These are phyloP conservation scores for Aphidius ervi DNA, from an alignment of 1,140 invertebrate species.

Conservation along the genomic window DNA sequence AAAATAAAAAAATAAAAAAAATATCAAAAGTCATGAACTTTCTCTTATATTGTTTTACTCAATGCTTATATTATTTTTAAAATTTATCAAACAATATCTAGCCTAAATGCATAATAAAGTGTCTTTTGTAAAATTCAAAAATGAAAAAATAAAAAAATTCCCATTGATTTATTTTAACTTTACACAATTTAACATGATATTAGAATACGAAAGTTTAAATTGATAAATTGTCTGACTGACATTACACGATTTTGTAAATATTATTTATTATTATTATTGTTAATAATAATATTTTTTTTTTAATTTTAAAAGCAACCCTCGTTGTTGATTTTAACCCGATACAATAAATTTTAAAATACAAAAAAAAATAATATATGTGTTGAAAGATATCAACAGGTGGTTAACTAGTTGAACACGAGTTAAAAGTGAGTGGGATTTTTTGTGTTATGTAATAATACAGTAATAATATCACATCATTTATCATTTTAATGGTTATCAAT, in stretches of 20 bases:
- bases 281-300: too few species aligned
- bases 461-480: slow-evolving; percentile 12
- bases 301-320: neutral
- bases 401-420: neutral
- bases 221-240: slow-evolving; percentile 10
- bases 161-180: too few species aligned
- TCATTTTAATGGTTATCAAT: slow-evolving; percentile 17
- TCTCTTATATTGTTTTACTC: slow-evolving; percentile 25
- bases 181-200: too few species aligned
- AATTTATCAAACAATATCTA: too few species aligned
- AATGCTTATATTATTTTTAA: too few species aligned
- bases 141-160: too few species aligned
- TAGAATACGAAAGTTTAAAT: too few species aligned
- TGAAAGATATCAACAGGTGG: slow-evolving; percentile 19
- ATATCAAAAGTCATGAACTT: slow-evolving; percentile 38
- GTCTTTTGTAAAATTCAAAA: too few species aligned
- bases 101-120: too few species aligned
- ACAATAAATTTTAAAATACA: too few species aligned
- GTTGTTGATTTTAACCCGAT: neutral
- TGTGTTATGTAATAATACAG: slow-evolving; percentile 5
- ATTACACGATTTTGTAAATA: slow-evolving; percentile 20
- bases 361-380: too few species aligned
- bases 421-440: slow-evolving; percentile 15
- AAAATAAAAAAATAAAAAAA: neutral
- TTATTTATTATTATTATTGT: too few species aligned